These are phyloP conservation scores for Monopterus albus DNA, from an alignment of 2,113 vertebrate genomes.

Conservation along the genomic window DNA sequence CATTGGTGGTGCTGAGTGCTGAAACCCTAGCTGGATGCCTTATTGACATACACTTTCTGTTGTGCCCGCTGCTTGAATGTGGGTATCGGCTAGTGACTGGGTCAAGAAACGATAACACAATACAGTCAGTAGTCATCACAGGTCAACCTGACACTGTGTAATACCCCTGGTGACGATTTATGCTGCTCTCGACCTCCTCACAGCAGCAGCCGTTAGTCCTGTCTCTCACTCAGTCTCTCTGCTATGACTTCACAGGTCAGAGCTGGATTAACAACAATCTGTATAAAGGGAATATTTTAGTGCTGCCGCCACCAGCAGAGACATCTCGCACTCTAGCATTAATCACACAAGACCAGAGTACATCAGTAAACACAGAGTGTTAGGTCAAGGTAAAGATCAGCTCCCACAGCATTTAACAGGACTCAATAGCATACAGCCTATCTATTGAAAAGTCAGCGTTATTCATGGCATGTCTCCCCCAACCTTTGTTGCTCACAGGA, in stretches of 20 bases:
- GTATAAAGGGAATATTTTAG: conserved; percentile 67
- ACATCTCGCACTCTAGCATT: conserved; percentile 59
- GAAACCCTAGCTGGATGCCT: conserved; percentile 49
- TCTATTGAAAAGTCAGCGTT: conserved; percentile 79
- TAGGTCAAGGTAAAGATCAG: conserved; percentile 79
- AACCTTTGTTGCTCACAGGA: conserved; percentile 59
- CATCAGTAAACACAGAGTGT: conserved; percentile 79
- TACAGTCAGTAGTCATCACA: conserved; percentile 33
- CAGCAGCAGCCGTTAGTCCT: conserved; percentile 27
- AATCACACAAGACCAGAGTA: conserved; percentile 74
- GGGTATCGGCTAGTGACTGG: conserved; percentile 53
- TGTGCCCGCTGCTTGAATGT: conserved; percentile 32
- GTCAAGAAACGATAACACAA: conserved; percentile 40
- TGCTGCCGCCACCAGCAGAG: conserved; percentile 58
- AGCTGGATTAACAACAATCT: conserved; percentile 67
- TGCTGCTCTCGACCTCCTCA: conserved; percentile 35
- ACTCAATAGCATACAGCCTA: conserved; percentile 70
- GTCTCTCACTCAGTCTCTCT: conserved; percentile 46
- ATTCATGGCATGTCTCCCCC: conserved; percentile 72
- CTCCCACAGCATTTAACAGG: conserved; percentile 76
- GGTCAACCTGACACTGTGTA: conserved; percentile 57
- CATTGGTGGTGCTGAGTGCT: conserved; percentile 61
- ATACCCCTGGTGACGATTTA: conserved; percentile 51
- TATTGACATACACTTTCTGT: conserved; percentile 14
- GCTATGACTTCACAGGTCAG: conserved; percentile 60